These are phyloP conservation scores for Piscicola geometra DNA, from an alignment of 2,888 invertebrate species.

Conservation along the genomic window DNA sequence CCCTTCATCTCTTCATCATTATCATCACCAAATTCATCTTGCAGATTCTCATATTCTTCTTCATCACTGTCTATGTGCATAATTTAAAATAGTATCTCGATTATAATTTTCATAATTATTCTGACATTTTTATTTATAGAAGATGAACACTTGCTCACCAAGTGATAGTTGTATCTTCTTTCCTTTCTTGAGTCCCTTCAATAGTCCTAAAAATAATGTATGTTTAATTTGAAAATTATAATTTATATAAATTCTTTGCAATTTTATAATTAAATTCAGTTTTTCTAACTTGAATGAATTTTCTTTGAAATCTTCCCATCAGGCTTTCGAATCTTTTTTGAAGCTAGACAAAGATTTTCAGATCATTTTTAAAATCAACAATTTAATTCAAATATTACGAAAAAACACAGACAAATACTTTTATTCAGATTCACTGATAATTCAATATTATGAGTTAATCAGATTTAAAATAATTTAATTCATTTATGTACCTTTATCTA, in stretches of 20 bases:
- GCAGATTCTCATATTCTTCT: constrained; percentile 14
- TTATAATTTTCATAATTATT: no score
- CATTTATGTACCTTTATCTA: background rate
- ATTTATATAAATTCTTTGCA: no score
- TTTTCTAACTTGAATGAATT: background rate
- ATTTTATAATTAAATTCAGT: background rate
- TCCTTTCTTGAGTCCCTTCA: background rate
- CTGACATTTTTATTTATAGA: no score
- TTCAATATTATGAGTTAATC: no score
- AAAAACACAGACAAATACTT: background rate
- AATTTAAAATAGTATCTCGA: no score
- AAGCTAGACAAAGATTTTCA: background rate
- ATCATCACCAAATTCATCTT: constrained; percentile 23
- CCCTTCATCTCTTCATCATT: background rate
- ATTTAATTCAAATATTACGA: background rate
- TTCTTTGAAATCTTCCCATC: background rate
- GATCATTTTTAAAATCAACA: background rate
- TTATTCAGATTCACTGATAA: no score
- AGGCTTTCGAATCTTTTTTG: background rate
- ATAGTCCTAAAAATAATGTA: no score
- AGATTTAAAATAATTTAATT: background rate
- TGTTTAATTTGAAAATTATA: no score
- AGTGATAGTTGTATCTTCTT: background rate
- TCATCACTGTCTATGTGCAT: constrained; percentile 5
- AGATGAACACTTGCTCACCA: background rate